Base-by-base conservation (phyloP, 1,140 invertebrate species). In the Zaprionus ornatus region DNA sequence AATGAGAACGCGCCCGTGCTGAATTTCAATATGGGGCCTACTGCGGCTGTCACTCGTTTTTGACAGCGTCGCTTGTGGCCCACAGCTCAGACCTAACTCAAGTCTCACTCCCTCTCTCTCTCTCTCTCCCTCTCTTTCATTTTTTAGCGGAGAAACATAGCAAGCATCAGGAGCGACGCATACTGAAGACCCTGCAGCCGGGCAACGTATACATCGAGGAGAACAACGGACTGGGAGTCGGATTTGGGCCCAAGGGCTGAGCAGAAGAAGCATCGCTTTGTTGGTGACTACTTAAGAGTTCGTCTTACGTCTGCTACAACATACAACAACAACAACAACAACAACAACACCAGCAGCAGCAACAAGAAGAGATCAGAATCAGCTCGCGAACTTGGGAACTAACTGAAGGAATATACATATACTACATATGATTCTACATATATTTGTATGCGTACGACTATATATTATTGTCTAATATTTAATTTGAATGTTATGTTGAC, bases 151-250 rank as follows among this genome's bases (percentile, higher is more conserved):
- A 91, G 32, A 88, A 91, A 48, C 77, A 77, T 35, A 75, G 54
- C 45, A 91, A 91, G 75, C 86, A 91, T 67, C 90, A 86, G 68
- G 91, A 92, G 67, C 87, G 91, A 37, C 75, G 87, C 19, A 63
- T 91, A 29, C 70, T 92, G 63, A 91, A 87, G 60, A 73, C 91
- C 4, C 59, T 91, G 15, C 91, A 92, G 63, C 91, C 91, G 57
- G 91, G 91, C 48, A 92, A 92, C 42, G 91, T 92, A 17, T 92
- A 92, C 72, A 92, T 92, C 64, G 91, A 92, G 78, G 91, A 92
- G 79, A 91, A 74, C 70, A 88, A 88, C 25, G 77, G 60, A 17
- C 17, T 60, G 12, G 73, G 80, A 7, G 15, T 69, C 1, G 71
- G 80, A 35, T 29, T 73, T 0, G 25, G 37, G n/a, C 25, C 70